phyloP scores from a whole-genome alignment of 2,113 vertebrate genomes.

The Semnornis frantzii region DNA sequence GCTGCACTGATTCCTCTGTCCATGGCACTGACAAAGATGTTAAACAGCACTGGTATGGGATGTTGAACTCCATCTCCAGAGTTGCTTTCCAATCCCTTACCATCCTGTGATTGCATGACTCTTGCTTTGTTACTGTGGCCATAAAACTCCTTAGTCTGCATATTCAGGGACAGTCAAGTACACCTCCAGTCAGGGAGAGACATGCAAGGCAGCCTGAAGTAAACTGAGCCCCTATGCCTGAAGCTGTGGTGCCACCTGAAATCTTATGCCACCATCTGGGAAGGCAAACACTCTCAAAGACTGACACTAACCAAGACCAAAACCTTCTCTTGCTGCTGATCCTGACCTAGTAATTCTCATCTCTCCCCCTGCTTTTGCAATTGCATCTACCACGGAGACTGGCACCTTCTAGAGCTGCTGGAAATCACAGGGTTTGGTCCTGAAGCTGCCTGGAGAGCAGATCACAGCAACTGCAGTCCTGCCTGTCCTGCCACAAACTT shows the following conservation, averaged over 20 bases:
- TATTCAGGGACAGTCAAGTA: background rate
- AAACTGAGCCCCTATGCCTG: background rate
- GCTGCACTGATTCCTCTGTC: no score
- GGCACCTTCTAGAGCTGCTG: background rate
- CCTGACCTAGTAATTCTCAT: background rate
- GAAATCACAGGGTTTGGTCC: background rate
- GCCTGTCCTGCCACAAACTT: background rate
- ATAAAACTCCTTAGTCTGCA: background rate
- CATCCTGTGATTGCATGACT: background rate
- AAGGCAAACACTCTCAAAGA: background rate
- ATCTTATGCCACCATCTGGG: background rate
- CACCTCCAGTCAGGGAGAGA: accelerated
- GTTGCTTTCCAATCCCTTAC: no score
- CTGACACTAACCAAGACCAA: background rate
- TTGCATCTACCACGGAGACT: background rate
- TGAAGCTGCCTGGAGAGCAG: background rate
- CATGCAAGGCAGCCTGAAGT: background rate
- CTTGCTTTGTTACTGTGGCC: background rate
- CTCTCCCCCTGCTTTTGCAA: background rate
- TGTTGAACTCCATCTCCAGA: no score
- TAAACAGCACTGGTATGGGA: no score
- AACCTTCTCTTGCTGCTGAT: background rate
- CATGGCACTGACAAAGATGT: no score
- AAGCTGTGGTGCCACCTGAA: accelerated
- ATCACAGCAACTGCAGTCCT: background rate